Evolutionary conservation across 1,140 invertebrate species (phyloP), one percentile per base, ranked within the genome.

Genomic region (Aradophagus sp.): DNA sequence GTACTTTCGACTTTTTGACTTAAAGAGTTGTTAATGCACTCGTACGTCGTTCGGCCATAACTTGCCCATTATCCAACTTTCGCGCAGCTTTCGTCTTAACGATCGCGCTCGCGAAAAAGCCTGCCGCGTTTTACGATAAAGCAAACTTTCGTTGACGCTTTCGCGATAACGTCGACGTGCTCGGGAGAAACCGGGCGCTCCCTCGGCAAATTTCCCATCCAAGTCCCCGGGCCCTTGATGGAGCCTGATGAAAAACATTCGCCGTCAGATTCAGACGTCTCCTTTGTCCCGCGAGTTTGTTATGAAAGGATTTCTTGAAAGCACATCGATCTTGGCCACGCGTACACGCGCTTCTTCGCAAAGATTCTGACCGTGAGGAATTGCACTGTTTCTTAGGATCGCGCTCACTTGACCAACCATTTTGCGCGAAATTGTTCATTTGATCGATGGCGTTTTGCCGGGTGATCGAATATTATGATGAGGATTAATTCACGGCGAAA

Each of bases 11-110:
- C 47, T 59, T 61, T 52, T 52, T 48, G 52, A 36, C 63, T 63
- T 58, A 66, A 65, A 56, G 66, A 48, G 66, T 62, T 70, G 61
- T 74, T 74, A 70, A 63, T 63, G 65, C 66, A 45, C 67, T 63
- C 63, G 31, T 65, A 63, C 59, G 63, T 70, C 47, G 19, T 42
- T 59, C 38, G 52, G 44, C 52, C 66, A 74, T 70, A 74, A 74
- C 67, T 74, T 70, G 55, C 55, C 56, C 66, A 70, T 70, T 74
- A 70, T 70, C 67, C 56, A 63, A 66, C 50, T 74, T 70, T 61
- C 20, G 53, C 23, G 17, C 48, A 59, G 47, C 65, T 68, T 48
- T 47, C 63, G 45, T 50, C 52, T 63, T 73, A 73, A 73, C 70
- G 63, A 73, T 53, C 70, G 39, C 35, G 35, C 13, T 45, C 34